Percentiles rank a stretch among this genome's conserved stretches.
phyloP scores from a whole-genome alignment of 2,888 invertebrate species.

The Cosmorhoe ocellata region DNA sequence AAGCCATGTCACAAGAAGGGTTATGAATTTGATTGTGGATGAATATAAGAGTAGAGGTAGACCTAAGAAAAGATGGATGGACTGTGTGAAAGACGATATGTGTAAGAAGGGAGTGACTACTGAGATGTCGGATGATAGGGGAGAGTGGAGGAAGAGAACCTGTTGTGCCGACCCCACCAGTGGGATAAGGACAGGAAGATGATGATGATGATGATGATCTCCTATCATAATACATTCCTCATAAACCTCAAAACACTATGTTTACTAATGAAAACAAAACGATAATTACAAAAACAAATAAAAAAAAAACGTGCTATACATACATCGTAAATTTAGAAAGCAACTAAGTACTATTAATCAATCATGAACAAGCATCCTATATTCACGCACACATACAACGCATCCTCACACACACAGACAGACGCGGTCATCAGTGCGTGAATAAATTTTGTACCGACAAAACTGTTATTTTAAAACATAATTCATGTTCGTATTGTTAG shows the following conservation, averaged over 20 bases:
- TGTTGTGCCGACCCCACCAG: too few species aligned
- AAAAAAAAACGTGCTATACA: slow-evolving; percentile 34
- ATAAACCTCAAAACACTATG: not conserved
- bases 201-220: too few species aligned
- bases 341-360: slow-evolving; percentile 60
- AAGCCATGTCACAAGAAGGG: too few species aligned
- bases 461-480: slow-evolving; percentile 82
- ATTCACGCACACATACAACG: slow-evolving; percentile 40
- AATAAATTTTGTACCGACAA: slow-evolving; percentile 80
- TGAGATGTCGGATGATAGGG: too few species aligned
- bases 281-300: slow-evolving; percentile 4
- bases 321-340: slow-evolving; percentile 55
- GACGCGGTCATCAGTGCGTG: slow-evolving; percentile 59
- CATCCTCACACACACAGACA: slow-evolving; percentile 30
- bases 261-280: slow-evolving; percentile 2
- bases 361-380: slow-evolving; percentile 70
- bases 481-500: slow-evolving; percentile 69
- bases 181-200: too few species aligned
- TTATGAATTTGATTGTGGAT: too few species aligned
- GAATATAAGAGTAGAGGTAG: too few species aligned
- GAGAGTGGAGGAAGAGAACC: too few species aligned
- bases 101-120: too few species aligned
- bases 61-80: too few species aligned
- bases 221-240: too few species aligned
- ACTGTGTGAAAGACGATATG: too few species aligned